Conservation (phyloP, 2,888 invertebrate species). For the Tenthredo amoena region DNA sequence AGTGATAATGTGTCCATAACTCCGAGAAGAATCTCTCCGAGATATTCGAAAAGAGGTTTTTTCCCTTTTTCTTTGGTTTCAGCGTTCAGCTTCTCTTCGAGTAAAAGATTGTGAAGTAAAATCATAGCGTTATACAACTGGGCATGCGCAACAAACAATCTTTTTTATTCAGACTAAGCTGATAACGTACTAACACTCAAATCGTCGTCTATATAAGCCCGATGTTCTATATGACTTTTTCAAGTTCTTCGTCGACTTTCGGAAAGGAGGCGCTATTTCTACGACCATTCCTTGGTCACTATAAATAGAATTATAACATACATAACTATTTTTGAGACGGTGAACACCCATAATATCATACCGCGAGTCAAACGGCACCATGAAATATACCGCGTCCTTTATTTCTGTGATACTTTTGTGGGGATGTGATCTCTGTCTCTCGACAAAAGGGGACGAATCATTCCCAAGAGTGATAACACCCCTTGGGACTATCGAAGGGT, state of each 20-base stretch:
- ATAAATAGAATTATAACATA: background rate
- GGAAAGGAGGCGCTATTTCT: background rate
- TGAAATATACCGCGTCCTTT: background rate
- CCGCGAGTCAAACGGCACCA: background rate
- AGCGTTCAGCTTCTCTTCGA: background rate
- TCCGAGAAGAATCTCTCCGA: background rate
- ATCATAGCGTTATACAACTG: background rate
- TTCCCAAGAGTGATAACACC: constrained; percentile 65
- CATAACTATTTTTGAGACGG: background rate
- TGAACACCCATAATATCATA: background rate
- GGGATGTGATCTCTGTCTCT: background rate
- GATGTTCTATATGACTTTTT: background rate
- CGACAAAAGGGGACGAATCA: background rate
- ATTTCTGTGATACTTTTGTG: background rate
- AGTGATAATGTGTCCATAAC: background rate
- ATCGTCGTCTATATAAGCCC: background rate
- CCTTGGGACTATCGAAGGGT: constrained; percentile 66
- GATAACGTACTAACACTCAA: background rate
- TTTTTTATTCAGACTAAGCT: background rate
- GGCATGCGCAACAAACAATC: background rate
- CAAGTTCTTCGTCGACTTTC: background rate
- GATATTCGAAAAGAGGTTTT: background rate
- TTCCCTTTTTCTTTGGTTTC: background rate
- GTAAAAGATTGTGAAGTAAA: background rate
- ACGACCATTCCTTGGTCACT: too few relatives aligned